These are phyloP conservation scores for Polyergus mexicanus DNA, from an alignment of 1,140 invertebrate species.

Conservation along the genomic window DNA sequence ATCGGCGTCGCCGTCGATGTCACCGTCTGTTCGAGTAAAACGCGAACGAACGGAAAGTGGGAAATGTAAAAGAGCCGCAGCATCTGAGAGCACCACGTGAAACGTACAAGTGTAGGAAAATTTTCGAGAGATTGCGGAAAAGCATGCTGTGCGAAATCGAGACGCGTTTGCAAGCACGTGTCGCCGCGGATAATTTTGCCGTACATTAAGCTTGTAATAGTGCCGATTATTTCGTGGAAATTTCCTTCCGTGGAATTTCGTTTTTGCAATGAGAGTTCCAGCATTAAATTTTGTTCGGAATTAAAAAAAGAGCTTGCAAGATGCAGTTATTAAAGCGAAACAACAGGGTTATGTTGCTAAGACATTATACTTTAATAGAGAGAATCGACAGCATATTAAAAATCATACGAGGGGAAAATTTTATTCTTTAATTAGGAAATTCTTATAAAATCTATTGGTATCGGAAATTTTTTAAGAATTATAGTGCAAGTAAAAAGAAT, in stretches of 20 bases:
- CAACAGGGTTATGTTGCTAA: neutral
- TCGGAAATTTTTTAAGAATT: neutral
- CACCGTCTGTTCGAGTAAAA: slow-evolving; percentile 2
- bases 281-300: neutral
- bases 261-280: neutral
- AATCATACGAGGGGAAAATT: neutral
- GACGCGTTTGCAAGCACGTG: slow-evolving; percentile 15
- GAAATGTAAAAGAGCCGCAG: slow-evolving; percentile 31
- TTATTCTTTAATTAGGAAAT: neutral
- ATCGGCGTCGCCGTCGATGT: slow-evolving; percentile 32
- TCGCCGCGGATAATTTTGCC: slow-evolving; percentile 15
- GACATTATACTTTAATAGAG: neutral
- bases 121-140: slow-evolving; percentile 42
- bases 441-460: neutral
- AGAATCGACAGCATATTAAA: neutral
- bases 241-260: slow-evolving; percentile 30
- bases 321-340: neutral
- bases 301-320: neutral
- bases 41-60: slow-evolving; percentile 21
- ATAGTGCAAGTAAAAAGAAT: neutral
- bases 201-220: slow-evolving; percentile 32
- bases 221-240: slow-evolving; percentile 33
- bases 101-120: neutral
- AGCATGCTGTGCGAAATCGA: slow-evolving; percentile 12
- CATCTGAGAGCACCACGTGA: neutral